Evolutionary conservation across 2,113 vertebrate genomes (phyloP), one percentile per base, ranked within the genome.

Genomic region (Dasyprocta punctata): DNA sequence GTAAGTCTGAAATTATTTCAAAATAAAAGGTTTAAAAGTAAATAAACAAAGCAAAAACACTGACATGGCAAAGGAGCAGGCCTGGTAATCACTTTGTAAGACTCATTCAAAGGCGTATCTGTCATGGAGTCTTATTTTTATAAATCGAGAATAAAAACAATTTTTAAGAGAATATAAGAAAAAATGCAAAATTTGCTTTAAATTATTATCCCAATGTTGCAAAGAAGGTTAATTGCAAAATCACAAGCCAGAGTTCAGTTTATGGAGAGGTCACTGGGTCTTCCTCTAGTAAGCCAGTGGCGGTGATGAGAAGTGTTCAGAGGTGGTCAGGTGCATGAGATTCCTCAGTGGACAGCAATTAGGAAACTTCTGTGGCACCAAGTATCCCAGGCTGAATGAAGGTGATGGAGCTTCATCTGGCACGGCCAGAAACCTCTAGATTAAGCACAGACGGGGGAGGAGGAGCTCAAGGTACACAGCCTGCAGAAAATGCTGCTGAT

Each of bases 11-110:
- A 92, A 24, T 81, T 41, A 69, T 87, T 93, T 89, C 47, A 41
- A 78, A 92, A 78, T 65, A 95, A 63, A 2, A 33, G 92, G 4
- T 52, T 61, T 90, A 5, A 60, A 94, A 84, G 67, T 73, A 94
- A 89, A 86, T 54, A 85, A 85, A 85, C 33, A 69, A 75, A 22
- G 19, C 36, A 83, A 60, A 36, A 94, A 10, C 17, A 33, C 41
- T 63, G 7, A 0, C 54, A 69, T 52, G 20, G 3, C 19, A 56
- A 63, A 73, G 20, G 47, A 96, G 5, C 26, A 86, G 69, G 41
- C 58, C 1, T 84, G 36, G 8, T 2, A 89, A 77, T 41, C 26
- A 83, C 41, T 54, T 30, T 67, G 85, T 93, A 90, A 92, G 36
- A 1, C 6, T 90, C 17, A 41, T n/a, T 71, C 56, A 92, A 80